phyloP scores from a whole-genome alignment of 2,888 invertebrate species.

The Drosophila borborema region DNA sequence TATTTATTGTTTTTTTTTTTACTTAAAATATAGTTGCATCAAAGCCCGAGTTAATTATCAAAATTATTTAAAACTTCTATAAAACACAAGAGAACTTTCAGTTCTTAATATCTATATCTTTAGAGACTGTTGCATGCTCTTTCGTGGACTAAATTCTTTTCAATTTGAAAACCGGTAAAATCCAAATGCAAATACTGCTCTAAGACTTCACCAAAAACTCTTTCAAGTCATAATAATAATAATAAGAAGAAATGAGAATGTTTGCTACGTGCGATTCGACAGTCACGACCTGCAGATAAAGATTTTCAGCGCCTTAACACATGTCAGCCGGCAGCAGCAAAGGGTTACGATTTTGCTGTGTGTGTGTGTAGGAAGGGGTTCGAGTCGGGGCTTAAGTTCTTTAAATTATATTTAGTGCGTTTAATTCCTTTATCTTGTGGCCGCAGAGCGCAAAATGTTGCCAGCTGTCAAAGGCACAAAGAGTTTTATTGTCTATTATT shows the following conservation, averaged over 20 bases:
- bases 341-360: constrained; percentile 45
- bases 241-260: constrained; percentile 17
- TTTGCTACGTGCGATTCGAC: constrained; percentile 46
- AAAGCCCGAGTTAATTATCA: too few relatives aligned
- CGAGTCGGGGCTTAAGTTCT: constrained; percentile 9
- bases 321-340: constrained; percentile 33
- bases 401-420: constrained; percentile 34
- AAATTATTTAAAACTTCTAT: not conserved
- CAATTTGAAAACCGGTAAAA: constrained; percentile 1
- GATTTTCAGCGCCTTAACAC: constrained; percentile 53
- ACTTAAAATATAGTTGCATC: too few relatives aligned
- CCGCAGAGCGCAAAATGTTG: constrained; percentile 49
- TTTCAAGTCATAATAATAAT: constrained; percentile 9
- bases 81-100: not conserved
- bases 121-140: too few relatives aligned
- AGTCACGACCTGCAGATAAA: constrained; percentile 61
- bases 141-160: not conserved
- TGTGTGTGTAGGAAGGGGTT: not conserved
- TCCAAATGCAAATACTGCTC: constrained; percentile 9
- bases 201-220: not conserved
- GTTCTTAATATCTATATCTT: not conserved
- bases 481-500: constrained; percentile 53
- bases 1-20: too few relatives aligned
- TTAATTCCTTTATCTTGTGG: constrained; percentile 56
- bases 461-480: constrained; percentile 49